Evolutionary conservation across 2,113 vertebrate species (phyloP).

Genomic region (Romanogobio albipinnatus): DNA sequence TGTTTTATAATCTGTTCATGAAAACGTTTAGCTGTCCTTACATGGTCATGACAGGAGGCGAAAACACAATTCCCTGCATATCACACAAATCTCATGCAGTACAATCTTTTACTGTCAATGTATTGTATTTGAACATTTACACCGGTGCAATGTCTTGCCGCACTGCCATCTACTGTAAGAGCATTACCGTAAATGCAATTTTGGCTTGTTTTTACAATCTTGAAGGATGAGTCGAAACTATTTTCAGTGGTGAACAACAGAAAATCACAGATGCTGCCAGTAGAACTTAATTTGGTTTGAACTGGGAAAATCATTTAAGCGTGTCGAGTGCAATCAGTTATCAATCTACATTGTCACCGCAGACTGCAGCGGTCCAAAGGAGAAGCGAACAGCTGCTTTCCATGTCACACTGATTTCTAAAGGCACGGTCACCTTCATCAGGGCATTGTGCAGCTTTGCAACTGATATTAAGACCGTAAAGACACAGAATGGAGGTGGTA

Average conservation of each 20-base stretch:
- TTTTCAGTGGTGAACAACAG: background rate
- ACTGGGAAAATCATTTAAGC: background rate
- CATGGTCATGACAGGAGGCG: background rate
- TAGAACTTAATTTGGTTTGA: background rate
- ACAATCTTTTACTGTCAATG: background rate
- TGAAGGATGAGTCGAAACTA: background rate
- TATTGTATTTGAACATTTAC: background rate
- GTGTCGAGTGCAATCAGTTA: background rate
- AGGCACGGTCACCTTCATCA: constrained; percentile 10
- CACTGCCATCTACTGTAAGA: background rate
- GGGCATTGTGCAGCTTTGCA: background rate
- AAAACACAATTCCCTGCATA: background rate
- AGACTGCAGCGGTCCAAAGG: background rate
- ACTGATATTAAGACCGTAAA: constrained; percentile 19
- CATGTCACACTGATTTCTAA: constrained; percentile 10
- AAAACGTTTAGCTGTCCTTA: background rate
- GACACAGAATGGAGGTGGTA: constrained; percentile 18
- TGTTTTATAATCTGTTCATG: background rate
- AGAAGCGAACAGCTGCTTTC: constrained; percentile 20
- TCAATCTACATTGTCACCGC: background rate
- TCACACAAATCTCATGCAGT: background rate
- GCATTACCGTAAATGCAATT: background rate
- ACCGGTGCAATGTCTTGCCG: background rate
- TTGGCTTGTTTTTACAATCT: background rate
- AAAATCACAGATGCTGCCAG: background rate